Evolutionary conservation across 2,797 vertebrate species (phyloP).

Genomic region (Chrysocyon brachyurus): DNA sequence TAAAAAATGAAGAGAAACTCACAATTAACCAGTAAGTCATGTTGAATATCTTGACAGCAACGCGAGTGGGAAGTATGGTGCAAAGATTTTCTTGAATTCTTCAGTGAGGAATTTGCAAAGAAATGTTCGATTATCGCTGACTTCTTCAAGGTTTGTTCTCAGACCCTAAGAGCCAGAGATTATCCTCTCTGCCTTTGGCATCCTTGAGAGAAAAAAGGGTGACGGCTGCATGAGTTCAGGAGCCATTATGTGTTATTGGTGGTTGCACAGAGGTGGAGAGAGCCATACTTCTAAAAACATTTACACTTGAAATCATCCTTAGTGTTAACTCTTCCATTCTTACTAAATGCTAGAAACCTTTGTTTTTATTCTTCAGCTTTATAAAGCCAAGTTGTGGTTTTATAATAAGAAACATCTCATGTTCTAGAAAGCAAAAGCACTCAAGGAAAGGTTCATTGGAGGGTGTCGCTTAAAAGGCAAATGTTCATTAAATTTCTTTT

Average conservation of each 20-base stretch:
- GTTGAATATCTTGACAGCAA: background rate
- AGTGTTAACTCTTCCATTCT: background rate
- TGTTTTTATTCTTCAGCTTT: constrained; percentile 40
- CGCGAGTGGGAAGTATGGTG: background rate
- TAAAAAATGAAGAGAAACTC: background rate
- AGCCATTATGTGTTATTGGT: background rate
- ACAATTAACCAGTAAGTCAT: background rate
- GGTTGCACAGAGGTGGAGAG: background rate
- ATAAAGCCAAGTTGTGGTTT: constrained; percentile 45
- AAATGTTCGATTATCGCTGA: background rate
- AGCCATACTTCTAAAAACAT: background rate
- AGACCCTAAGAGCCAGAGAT: background rate
- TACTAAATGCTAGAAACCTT: background rate
- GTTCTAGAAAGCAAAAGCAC: constrained; percentile 53
- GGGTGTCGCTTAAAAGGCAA: background rate
- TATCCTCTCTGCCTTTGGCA: constrained; percentile 16
- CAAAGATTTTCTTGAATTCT: constrained; percentile 4
- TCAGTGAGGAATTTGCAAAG: constrained; percentile 3
- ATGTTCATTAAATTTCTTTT: constrained; percentile 45
- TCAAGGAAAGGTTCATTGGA: constrained; percentile 1
- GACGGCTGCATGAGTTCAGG: background rate
- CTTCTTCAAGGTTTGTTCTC: background rate
- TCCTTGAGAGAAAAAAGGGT: background rate
- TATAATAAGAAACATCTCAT: background rate
- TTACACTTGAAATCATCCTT: background rate